phyloP scores from a whole-genome alignment of 1,140 invertebrate genomes.

The Lamellibrachia luymesi region DNA sequence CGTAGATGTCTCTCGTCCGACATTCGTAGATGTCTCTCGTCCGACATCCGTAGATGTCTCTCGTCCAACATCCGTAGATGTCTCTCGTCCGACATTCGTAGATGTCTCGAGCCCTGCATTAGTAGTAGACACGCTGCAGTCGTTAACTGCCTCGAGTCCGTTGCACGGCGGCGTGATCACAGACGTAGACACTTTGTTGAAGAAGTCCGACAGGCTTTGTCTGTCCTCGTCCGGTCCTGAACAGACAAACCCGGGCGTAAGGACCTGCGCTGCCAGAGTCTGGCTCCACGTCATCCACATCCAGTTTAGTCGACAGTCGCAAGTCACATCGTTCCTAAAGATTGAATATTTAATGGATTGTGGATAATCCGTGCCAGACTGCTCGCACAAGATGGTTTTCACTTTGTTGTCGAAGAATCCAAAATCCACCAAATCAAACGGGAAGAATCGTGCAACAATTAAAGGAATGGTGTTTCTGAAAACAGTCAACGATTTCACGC shows the following conservation, averaged over 20 bases:
- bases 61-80: too few relatives aligned
- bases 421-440: background rate
- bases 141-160: background rate
- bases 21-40: background rate
- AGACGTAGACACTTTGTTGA: background rate
- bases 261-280: background rate
- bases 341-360: background rate
- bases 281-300: background rate
- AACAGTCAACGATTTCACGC: background rate
- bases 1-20: background rate
- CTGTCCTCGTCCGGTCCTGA: background rate
- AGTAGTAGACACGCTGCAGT: too few relatives aligned
- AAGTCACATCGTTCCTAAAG: background rate
- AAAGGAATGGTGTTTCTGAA: background rate
- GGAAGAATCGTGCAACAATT: background rate
- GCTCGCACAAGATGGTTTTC: background rate
- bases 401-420: background rate
- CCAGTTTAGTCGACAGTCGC: background rate
- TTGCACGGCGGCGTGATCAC: background rate
- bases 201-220: background rate
- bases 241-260: background rate
- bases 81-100: too few relatives aligned
- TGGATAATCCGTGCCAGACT: background rate
- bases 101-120: too few relatives aligned
- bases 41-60: too few relatives aligned